Base-by-base conservation (phyloP, 2,797 vertebrate species). In the Coreius guichenoti region DNA sequence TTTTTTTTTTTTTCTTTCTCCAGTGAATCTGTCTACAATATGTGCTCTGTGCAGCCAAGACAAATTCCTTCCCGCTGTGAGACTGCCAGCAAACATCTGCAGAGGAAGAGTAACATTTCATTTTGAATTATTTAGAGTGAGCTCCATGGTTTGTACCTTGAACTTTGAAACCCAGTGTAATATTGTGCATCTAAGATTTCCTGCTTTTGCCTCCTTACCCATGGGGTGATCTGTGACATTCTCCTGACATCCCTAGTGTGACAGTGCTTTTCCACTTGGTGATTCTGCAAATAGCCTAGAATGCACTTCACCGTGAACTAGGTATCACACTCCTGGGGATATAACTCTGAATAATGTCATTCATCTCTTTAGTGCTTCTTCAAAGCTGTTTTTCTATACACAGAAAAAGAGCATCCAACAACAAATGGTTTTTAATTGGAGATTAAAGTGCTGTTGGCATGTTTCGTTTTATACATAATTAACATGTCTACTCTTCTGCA, bases 61-160 rank as follows among this genome's bases (percentile, higher is more conserved):
- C 47, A 56, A 45, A 68, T 68, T 45, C n/a, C 16, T 84, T 26
- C 39, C 36, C 26, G 19, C 36, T 33, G 21, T 58, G 33, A 77
- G 73, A 54, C n/a, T 43, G 14, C 26, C 45, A 70, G 13, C 72
- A 74, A 54, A 65, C 56, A 21, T 58, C 81, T 49, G 45, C 72
- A 77, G 56, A 56, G 75, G 49, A 23, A 54, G 61, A 81, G 33
- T 72, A 87, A 80, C 58, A 77, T 76, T 85, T 86, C 81, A 67
- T 75, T 74, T 47, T 82, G 68, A 87, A 87, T 85, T 83, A 89
- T 90, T 87, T 70, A 87, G 73, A 61, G 67, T 43, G 17, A 51
- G 67, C 12, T 13, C 67, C 70, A 33, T 43, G 67, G 58, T 80
- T 65, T 79, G 19, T 86, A 65, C 75, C 88, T 87, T 91, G 83